These are phyloP conservation scores for Epinotia brunnichana DNA, from an alignment of 2,888 invertebrate species.

Conservation along the genomic window DNA sequence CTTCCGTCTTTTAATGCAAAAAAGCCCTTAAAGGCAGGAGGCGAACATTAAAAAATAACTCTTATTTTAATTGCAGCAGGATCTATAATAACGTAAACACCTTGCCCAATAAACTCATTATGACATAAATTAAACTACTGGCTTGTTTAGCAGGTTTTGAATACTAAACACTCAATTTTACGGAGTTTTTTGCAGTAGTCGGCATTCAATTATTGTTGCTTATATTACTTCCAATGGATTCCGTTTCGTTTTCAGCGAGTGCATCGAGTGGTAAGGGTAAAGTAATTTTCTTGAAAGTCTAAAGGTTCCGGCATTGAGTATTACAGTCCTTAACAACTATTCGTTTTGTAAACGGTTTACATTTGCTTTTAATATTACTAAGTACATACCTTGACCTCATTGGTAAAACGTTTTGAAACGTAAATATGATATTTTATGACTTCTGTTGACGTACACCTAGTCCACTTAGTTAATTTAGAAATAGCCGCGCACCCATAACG, in stretches of 20 bases:
- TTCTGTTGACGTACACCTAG: constrained; percentile 19
- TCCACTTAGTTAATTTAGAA: constrained; percentile 44
- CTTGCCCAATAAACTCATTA: background rate
- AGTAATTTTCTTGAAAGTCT: background rate
- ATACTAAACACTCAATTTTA: background rate
- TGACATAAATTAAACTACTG: background rate
- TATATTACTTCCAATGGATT: background rate
- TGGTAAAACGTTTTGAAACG: constrained; percentile 10
- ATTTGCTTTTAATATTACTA: background rate
- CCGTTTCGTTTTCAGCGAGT: constrained; percentile 7
- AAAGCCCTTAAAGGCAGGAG: background rate
- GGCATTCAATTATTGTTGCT: background rate
- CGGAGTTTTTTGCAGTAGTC: background rate
- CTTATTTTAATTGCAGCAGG: background rate
- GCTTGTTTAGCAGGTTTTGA: background rate
- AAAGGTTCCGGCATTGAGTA: background rate
- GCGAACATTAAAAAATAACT: background rate
- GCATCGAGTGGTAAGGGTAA: background rate
- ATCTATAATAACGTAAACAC: background rate
- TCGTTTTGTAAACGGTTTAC: background rate
- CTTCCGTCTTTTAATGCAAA: background rate
- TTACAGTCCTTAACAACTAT: background rate
- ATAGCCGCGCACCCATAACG: constrained; percentile 42
- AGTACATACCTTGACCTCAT: background rate
- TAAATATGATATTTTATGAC: constrained; percentile 33